These are phyloP conservation scores for Scrobipalpa atriplicella DNA, from an alignment of 2,888 invertebrate genomes.

Conservation along the genomic window DNA sequence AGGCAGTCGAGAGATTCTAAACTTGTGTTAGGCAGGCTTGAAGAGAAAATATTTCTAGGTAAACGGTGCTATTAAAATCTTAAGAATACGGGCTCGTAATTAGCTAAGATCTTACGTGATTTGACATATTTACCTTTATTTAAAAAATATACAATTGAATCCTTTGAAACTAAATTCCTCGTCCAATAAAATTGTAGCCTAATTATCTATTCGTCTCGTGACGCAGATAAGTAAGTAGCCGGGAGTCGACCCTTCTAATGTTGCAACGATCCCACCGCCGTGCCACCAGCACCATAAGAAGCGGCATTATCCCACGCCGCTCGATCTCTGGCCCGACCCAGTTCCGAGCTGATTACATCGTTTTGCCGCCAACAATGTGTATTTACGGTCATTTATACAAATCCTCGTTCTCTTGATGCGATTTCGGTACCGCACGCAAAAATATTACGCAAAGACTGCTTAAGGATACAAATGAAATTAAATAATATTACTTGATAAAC, in stretches of 20 bases:
- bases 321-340: slow-evolving; percentile 31
- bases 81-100: background rate
- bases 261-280: slow-evolving; percentile 24
- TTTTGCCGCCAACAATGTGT: slow-evolving; percentile 29
- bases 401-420: background rate
- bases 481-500: background rate
- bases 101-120: too few relatives aligned
- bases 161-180: background rate
- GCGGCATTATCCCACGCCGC: slow-evolving; percentile 32
- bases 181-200: background rate
- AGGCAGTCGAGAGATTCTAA: slow-evolving; percentile 13
- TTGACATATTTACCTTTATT: too few relatives aligned
- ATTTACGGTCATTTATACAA: slow-evolving; percentile 1
- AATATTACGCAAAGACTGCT: too few relatives aligned
- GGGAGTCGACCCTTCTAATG: slow-evolving; percentile 21
- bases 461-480: too few relatives aligned
- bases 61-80: slow-evolving; percentile 6
- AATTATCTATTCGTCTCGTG: slow-evolving; percentile 9
- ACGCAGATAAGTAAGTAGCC: slow-evolving; percentile 26
- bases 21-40: background rate
- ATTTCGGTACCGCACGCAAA: background rate
- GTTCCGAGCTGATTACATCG: slow-evolving; percentile 32
- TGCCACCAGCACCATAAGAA: slow-evolving; percentile 24
- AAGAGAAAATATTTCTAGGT: background rate
- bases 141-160: background rate